Base-by-base conservation (phyloP, 2,113 vertebrate species). In the Cavia aperea region DNA sequence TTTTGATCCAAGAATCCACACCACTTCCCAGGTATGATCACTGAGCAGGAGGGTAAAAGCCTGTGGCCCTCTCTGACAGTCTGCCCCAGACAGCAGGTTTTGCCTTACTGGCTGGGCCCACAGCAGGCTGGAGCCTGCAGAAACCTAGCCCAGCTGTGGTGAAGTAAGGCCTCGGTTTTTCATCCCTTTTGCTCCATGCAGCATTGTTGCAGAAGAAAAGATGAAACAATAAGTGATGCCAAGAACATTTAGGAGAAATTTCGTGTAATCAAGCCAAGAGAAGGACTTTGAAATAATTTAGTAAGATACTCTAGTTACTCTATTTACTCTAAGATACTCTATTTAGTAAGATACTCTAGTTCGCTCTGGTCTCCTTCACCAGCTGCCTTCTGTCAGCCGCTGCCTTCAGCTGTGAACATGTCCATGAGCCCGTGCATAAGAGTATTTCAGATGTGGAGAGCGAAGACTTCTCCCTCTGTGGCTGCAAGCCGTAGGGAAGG, bases 171-270 rank as follows among this genome's bases (percentile, higher is more conserved):
- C 19, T 81, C 62, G 88, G 85, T 66, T 77, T 94, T 91, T 72
- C 46, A 33, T 86, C 89, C 46, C 72, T 95, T 73, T 83, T 77
- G 56, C 81, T 60, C 65, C 2, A 0, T 65, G 78, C 14, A 70
- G 70, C 58, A 49, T 88, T 43, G 65, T 83, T 81, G 10, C 54
- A 92, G 77, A 91, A 90, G 90, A 70, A 79, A 86, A 68, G 86
- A 68, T 60, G 79, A 93, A 89, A 90, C 26, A 33, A 88, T 84
- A 63, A 82, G 49, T 7, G 43, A 92, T 36, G 70, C 43, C 68
- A 49, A 51, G 46, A 62, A 72, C 73, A 12, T 82, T 51, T 84
- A 49, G 33, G 68, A 91, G 77, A 46, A 36, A 43, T 83, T 56
- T 87, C 88, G 91, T 39, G 63, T 31, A 65, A 63, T 24, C 12